These are phyloP conservation scores for Zaprionus taronus DNA, from an alignment of 1,140 invertebrate genomes.

Conservation along the genomic window DNA sequence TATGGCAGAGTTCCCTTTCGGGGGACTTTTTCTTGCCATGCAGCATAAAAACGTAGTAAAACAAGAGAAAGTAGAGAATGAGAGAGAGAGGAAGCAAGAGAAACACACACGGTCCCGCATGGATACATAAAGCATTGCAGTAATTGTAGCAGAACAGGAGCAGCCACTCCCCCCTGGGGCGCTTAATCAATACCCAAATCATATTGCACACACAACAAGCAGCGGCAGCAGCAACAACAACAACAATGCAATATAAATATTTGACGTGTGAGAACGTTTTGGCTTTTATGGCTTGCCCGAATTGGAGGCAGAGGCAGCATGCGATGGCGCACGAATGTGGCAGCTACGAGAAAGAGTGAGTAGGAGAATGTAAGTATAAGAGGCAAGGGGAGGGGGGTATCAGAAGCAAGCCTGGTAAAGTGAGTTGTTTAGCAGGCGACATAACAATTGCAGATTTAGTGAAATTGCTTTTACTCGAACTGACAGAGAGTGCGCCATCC, in stretches of 20 bases:
- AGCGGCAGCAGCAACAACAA: slow-evolving; percentile 15
- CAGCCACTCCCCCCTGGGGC: slow-evolving; percentile 30
- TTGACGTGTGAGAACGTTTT: slow-evolving; percentile 78
- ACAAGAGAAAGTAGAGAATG: slow-evolving; percentile 21
- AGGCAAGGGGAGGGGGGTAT: background rate
- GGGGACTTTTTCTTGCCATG: slow-evolving; percentile 41
- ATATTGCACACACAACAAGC: slow-evolving; percentile 35
- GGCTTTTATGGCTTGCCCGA: slow-evolving; percentile 56
- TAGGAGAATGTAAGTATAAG: background rate
- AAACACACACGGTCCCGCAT: slow-evolving; percentile 33
- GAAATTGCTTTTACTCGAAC: slow-evolving; percentile 74
- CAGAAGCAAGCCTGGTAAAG: slow-evolving; percentile 35
- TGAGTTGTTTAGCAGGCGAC: slow-evolving; percentile 80
- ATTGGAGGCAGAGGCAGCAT: slow-evolving; percentile 25
- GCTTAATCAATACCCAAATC: slow-evolving; percentile 79
- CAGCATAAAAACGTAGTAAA: slow-evolving; percentile 72
- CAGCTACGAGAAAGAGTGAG: background rate
- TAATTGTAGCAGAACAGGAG: slow-evolving; percentile 62
- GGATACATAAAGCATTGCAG: slow-evolving; percentile 69
- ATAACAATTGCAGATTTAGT: slow-evolving; percentile 83
- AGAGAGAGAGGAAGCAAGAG: background rate
- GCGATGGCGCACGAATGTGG: slow-evolving; percentile 10
- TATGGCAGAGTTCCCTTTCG: slow-evolving; percentile 38
- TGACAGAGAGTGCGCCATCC: background rate
- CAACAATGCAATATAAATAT: slow-evolving; percentile 75